Evolutionary conservation across 2,113 vertebrate genomes (phyloP).

Genomic region (Oreochromis spilurus): DNA sequence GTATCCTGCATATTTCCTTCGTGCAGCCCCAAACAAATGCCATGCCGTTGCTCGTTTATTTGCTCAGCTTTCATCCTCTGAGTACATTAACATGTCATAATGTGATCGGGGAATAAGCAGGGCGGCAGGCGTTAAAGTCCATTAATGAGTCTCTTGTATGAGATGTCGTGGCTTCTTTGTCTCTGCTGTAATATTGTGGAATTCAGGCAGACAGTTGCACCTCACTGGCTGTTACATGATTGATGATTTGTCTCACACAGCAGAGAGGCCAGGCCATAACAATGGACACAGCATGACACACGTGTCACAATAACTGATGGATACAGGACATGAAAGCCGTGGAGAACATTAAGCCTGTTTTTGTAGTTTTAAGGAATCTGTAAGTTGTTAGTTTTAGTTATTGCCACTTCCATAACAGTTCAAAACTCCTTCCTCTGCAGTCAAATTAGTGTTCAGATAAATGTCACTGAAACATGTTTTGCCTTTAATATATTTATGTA

Average conservation of each 20-base stretch:
- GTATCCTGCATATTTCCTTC: not conserved
- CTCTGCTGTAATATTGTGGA: not conserved
- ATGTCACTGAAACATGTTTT: constrained; percentile 21
- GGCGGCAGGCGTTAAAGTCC: not conserved
- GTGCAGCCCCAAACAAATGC: not conserved
- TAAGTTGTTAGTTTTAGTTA: constrained; percentile 1
- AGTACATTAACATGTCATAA: not conserved
- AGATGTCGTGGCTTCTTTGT: constrained; percentile 7
- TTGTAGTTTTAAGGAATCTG: constrained; percentile 38
- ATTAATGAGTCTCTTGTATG: not conserved
- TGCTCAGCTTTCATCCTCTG: not conserved
- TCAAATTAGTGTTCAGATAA: not conserved
- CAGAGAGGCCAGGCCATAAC: constrained; percentile 32
- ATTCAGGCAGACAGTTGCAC: constrained; percentile 1
- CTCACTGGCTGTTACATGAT: constrained; percentile 15
- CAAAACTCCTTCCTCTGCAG: not conserved
- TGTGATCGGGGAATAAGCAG: not conserved
- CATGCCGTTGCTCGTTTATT: not conserved
- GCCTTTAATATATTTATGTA: not conserved
- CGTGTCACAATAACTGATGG: constrained; percentile 46
- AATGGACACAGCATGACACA: constrained; percentile 44
- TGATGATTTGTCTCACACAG: constrained; percentile 34
- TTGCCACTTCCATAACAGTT: not conserved
- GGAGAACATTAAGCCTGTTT: constrained; percentile 36
- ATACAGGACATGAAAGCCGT: constrained; percentile 49